Evolutionary conservation across 1,140 invertebrate species (phyloP), one percentile per base, ranked within the genome.

Genomic region (Cherax quadricarinatus): DNA sequence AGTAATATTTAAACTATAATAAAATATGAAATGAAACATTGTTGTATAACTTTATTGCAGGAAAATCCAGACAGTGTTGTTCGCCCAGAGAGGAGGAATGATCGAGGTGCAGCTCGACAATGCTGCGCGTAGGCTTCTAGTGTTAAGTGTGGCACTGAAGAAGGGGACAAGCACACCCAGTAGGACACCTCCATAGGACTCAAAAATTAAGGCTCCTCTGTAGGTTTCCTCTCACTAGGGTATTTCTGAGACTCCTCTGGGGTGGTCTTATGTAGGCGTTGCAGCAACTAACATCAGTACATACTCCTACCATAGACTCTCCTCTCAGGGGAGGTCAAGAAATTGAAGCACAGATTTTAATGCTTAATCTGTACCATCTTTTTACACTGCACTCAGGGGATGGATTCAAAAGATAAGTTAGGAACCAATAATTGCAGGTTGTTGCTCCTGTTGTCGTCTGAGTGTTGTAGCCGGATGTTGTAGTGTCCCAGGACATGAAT

Each of bases 351-450:
- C 78, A 88, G 78, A 62, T 79, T 89, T 81, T 81, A 10, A 70
- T 70, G 75, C 79, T 89, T 80, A 82, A 70, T 57, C 87, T 80
- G 60, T 82, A 82, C 87, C 79, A 89, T 70, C 79, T 82, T 82
- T 81, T 60, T 89, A 89, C 79, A 89, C 78, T 89, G 87, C 87
- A 89, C 87, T 89, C 87, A 89, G 87, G 87, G 87, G 87, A 89
- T 81, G 78, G 79, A 81, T 89, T 89, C 85, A 86, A 86, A 86
- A 73, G 85, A 86, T 73, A 75, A 49, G 85, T 75, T 86, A 73
- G 85, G 85, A 86, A 86, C 85, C 70, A 86, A 86, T 86, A 70
- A 75, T 75, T 86, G 70, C 85, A 86, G 62, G 62, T 86, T 86
- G 48, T 86, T 86, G 62, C 85, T 73, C 41, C 51, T 86, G 41